Conservation (phyloP, 1,140 invertebrate genomes). For the Neocloeon triangulifer region DNA sequence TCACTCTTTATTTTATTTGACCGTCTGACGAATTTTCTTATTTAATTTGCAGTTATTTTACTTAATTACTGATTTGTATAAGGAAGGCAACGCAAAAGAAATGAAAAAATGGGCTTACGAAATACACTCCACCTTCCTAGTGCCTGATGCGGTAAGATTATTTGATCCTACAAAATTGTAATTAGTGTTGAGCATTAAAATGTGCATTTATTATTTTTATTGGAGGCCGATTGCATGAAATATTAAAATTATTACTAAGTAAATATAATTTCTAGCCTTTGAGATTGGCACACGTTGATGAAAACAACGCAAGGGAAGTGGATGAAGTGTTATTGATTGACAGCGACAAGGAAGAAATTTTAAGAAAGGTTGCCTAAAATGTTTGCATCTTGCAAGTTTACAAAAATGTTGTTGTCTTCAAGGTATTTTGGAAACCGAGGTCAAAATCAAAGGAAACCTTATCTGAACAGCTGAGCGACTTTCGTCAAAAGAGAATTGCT, state of each 20-base stretch:
- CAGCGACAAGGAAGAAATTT: constrained; percentile 67
- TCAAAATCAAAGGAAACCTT: constrained; percentile 65
- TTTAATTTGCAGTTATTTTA: constrained; percentile 55
- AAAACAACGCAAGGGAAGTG: constrained; percentile 68
- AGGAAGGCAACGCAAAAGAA: constrained; percentile 65
- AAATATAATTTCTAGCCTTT: constrained; percentile 40
- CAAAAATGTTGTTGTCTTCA: constrained; percentile 8
- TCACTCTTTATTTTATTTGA: no score
- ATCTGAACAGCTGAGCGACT: constrained; percentile 67
- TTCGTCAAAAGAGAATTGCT: constrained; percentile 69
- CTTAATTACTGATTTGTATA: constrained; percentile 64
- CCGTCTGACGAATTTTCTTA: constrained; percentile 4
- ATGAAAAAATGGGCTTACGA: constrained; percentile 94
- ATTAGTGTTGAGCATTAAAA: constrained; percentile 4
- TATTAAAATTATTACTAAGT: constrained; percentile 8
- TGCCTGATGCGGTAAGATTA: constrained; percentile 57
- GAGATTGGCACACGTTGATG: constrained; percentile 59
- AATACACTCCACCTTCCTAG: constrained; percentile 88
- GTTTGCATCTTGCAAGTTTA: constrained; percentile 4
- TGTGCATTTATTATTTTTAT: constrained; percentile 3
- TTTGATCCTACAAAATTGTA: constrained; percentile 2
- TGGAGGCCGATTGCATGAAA: constrained; percentile 6
- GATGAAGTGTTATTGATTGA: constrained; percentile 62
- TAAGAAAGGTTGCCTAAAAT: constrained; percentile 37
- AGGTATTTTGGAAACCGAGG: constrained; percentile 68